Conservation (phyloP, 2,888 invertebrate species). For the Netelia melanura region DNA sequence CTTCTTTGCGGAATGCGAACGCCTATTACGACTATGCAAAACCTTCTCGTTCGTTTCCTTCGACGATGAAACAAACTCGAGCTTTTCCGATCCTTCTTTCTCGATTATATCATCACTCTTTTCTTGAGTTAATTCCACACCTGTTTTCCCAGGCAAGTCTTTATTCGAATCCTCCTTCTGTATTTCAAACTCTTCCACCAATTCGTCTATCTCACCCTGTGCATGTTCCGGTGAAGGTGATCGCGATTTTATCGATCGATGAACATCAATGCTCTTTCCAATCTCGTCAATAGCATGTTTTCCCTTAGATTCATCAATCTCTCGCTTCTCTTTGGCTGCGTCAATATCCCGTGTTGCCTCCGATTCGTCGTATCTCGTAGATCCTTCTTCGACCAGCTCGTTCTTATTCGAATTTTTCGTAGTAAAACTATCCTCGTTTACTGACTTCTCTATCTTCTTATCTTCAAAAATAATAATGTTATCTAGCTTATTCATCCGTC, state of each 20-base stretch:
- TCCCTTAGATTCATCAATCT: too few species aligned
- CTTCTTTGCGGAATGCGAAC: conserved; percentile 28
- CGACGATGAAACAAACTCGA: too few species aligned
- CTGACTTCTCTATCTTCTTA: not conserved
- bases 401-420: not conserved
- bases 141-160: not conserved
- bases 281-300: too few species aligned
- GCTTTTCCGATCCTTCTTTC: not conserved
- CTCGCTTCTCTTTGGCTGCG: not conserved
- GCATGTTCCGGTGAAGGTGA: conserved; percentile 28
- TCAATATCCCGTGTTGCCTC: not conserved
- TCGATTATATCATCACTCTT: not conserved
- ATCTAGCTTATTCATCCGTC: not conserved
- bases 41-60: conserved; percentile 14
- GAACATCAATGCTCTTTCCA: not conserved
- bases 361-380: not conserved
- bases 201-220: not conserved
- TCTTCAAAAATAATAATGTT: not conserved
- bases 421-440: not conserved
- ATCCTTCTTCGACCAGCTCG: conserved; percentile 3
- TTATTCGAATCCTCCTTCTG: not conserved
- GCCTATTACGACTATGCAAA: conserved; percentile 38
- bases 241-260: not conserved
- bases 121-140: not conserved
- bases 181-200: not conserved